Conservation (phyloP, 1,140 invertebrate species). For the Drosophila grimshawi region DNA sequence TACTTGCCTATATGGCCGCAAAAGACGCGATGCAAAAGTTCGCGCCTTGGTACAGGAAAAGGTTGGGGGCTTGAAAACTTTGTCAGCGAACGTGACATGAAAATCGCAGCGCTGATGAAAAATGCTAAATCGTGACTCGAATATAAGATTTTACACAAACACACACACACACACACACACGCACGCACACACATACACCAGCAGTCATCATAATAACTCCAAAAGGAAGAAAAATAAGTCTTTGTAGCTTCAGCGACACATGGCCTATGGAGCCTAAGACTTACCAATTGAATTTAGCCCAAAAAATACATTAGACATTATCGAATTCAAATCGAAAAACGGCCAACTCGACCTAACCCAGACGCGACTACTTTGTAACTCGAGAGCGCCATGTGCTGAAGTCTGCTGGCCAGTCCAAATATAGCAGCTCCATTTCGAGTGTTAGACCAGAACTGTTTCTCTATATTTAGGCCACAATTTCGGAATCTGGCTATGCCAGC, state of each 20-base stretch:
- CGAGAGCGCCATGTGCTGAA: slow-evolving; percentile 42
- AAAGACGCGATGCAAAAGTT: slow-evolving; percentile 46
- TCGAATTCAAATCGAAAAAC: not conserved
- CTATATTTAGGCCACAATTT: slow-evolving; percentile 64
- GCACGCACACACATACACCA: not conserved
- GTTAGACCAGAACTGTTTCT: not conserved
- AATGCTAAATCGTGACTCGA: slow-evolving; percentile 67
- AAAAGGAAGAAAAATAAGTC: slow-evolving; percentile 6
- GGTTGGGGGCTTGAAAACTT: slow-evolving; percentile 52
- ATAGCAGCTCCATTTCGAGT: slow-evolving; percentile 54
- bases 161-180: not conserved
- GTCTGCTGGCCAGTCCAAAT: slow-evolving; percentile 32
- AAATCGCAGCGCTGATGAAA: slow-evolving; percentile 67
- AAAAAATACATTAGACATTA: slow-evolving; percentile 10
- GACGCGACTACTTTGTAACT: slow-evolving; percentile 19
- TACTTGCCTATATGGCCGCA: slow-evolving; percentile 31
- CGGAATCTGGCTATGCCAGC: slow-evolving; percentile 19
- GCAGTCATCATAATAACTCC: no score
- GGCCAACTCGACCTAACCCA: not conserved
- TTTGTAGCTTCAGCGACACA: slow-evolving; percentile 41
- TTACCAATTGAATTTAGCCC: slow-evolving; percentile 42
- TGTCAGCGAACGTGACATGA: slow-evolving; percentile 64
- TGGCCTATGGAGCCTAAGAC: slow-evolving; percentile 32
- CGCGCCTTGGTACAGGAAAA: slow-evolving; percentile 44
- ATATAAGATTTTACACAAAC: slow-evolving; percentile 13